A percentile compares a stretch with the other conserved stretches of the same genome.
phyloP scores from a whole-genome alignment of 2,797 vertebrate species.

The Peromyscus eremicus region DNA sequence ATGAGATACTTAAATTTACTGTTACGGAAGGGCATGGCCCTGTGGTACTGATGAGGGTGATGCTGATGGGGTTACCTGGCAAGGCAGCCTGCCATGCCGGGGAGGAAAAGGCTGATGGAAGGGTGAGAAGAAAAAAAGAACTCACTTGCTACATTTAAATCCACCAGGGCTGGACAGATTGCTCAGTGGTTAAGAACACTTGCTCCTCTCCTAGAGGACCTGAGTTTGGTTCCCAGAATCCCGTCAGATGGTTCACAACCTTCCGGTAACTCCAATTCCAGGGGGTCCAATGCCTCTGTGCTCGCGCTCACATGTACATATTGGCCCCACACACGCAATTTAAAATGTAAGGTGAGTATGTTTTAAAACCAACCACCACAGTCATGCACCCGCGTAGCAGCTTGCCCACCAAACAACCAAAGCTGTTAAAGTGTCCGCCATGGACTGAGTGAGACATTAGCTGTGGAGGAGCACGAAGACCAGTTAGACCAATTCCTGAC shows the following conservation, averaged over 20 bases:
- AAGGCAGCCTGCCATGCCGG: background rate
- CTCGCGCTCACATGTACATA: background rate
- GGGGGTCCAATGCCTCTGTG: background rate
- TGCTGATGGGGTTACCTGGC: background rate
- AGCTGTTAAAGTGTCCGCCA: no score
- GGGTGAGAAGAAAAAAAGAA: background rate
- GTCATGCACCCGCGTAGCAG: background rate
- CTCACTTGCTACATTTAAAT: background rate
- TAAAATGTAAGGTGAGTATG: background rate
- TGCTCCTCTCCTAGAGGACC: background rate
- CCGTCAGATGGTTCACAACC: background rate
- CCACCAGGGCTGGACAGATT: background rate
- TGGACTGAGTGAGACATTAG: background rate
- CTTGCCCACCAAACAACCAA: background rate
- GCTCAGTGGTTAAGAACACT: background rate
- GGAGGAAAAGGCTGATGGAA: background rate
- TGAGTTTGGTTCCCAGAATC: background rate
- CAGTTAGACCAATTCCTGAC: background rate
- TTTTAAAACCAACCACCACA: background rate
- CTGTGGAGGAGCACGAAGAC: background rate
- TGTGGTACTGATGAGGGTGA: background rate
- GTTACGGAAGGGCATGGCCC: background rate
- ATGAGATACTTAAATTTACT: background rate
- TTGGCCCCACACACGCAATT: background rate
- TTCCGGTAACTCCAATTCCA: background rate